Base-by-base conservation (phyloP, 2,888 invertebrate genomes). In the Miltochrista miniata region DNA sequence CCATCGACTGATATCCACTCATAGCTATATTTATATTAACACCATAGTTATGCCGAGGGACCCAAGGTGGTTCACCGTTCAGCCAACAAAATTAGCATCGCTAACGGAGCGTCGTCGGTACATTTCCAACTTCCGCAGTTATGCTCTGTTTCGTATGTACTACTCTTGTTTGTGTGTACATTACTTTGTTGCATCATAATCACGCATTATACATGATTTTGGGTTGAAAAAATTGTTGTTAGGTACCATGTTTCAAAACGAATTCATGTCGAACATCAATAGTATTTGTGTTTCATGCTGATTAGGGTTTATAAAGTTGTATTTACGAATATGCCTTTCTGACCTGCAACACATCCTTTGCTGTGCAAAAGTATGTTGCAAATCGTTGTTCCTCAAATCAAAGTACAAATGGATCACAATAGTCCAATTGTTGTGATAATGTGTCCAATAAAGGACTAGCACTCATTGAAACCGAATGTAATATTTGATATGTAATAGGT, bases 121-220 rank as follows among this genome's bases (percentile, higher is more conserved):
- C 68, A 75, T 68, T 68, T 63, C 67, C 68, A 62, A 77, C 80
- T 77, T 82, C 82, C 82, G 78, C 56, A 55, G 82, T 85, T 85
- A 75, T 58, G 81, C 76, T 85, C 85, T 85, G 86, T 78, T 87
- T 83, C 30, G 76, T 74, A 29, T 12, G 44, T 13, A 44, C 44
- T 74, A 75, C 43, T 48, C 18, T 73, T 73, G 75, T 68, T 62
- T 70, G 63, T 60, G 61, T 69, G 56, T 60, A 57, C 2, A 31
- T n/a, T 31, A 31, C 4, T 10, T 57, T 60, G 54, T 66, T 71
- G 58, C 45, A 59, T 55, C 56, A 56, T 58, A 64, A 64, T 70
- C 62, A 67, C 54, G 62, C 55, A 62, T 67, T 61, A 11, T 56
- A 48, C 54, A 51, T 45, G 57, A 60, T 68, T 67, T 53, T 62